Evolutionary conservation across 2,113 vertebrate species (phyloP).

Genomic region (Apeltes quadracus): DNA sequence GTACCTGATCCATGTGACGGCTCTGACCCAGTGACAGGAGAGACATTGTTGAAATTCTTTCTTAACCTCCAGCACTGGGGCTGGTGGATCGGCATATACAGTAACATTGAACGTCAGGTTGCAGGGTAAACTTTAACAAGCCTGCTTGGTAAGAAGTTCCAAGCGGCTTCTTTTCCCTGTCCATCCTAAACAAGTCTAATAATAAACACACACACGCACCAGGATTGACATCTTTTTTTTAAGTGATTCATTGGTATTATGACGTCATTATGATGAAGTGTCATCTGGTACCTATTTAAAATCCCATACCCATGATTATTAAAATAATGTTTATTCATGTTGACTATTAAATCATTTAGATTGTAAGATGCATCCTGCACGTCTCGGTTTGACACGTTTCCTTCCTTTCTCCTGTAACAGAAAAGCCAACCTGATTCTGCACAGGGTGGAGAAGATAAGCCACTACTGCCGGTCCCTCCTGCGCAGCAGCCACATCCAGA

Average conservation of each 20-base stretch:
- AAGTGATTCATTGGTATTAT: background rate
- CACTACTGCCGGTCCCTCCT: constrained; percentile 89
- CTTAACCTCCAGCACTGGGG: background rate
- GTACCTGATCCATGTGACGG: constrained; percentile 14
- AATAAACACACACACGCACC: background rate
- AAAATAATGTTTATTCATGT: background rate
- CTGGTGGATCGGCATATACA: background rate
- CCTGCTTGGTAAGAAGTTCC: background rate
- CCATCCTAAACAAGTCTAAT: constrained; percentile 17
- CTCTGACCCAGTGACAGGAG: constrained; percentile 32
- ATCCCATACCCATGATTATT: background rate
- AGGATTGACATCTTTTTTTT: background rate
- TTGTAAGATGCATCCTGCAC: too few species aligned
- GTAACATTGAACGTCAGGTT: background rate
- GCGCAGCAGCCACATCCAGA: constrained; percentile 93
- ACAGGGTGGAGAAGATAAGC: constrained; percentile 92
- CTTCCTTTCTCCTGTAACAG: constrained; percentile 69
- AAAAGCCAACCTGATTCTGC: constrained; percentile 95
- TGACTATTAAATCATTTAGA: background rate
- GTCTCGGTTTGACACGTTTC: constrained; percentile 1
- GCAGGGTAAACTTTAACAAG: background rate
- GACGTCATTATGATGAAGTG: background rate
- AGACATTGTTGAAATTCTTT: constrained; percentile 4
- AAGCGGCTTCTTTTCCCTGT: background rate
- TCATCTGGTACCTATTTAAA: background rate